These are phyloP conservation scores for Nezara viridula DNA, from an alignment of 2,888 invertebrate species.

Conservation along the genomic window DNA sequence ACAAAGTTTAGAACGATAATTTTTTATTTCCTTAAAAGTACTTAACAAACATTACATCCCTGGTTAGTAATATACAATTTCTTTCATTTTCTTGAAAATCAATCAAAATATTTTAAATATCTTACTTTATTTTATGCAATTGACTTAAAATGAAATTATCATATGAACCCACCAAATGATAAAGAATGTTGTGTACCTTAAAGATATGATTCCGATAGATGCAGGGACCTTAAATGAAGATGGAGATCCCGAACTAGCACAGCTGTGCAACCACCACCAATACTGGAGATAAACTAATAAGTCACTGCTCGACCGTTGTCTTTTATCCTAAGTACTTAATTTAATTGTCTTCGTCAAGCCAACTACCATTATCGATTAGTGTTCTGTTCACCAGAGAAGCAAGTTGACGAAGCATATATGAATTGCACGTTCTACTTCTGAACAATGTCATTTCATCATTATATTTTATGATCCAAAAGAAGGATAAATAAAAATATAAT, in stretches of 20 bases:
- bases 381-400: neutral
- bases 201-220: neutral
- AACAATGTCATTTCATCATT: too few species aligned
- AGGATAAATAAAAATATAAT: too few species aligned
- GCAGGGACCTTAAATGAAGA: neutral
- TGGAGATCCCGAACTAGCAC: neutral
- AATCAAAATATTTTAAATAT: neutral
- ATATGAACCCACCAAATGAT: neutral
- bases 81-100: neutral
- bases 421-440: neutral
- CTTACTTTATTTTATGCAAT: neutral
- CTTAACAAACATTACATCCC: neutral
- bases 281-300: neutral
- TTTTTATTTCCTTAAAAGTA: neutral
- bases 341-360: slow-evolving; percentile 3
- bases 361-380: neutral
- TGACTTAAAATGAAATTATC: neutral
- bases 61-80: neutral
- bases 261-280: neutral
- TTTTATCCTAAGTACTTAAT: slow-evolving; percentile 52
- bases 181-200: neutral
- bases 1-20: neutral
- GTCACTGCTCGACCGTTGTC: neutral
- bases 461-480: too few species aligned
- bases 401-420: neutral